Percentiles rank a stretch among this genome's conserved stretches.
phyloP scores from a whole-genome alignment of 2,888 invertebrate genomes.

The Ophioninae sp. region DNA sequence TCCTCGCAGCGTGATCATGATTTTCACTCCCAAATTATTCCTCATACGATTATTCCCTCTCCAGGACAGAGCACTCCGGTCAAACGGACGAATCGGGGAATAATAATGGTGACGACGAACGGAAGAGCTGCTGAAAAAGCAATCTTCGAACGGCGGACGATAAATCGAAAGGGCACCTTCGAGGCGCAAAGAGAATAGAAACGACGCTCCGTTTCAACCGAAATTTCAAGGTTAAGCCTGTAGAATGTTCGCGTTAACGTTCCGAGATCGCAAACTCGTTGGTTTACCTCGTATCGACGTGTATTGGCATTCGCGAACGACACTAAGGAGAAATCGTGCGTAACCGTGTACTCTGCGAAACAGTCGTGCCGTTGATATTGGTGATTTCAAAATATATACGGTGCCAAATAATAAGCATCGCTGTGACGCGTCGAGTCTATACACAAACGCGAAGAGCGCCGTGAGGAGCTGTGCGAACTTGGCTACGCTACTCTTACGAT shows the following conservation, averaged over 20 bases:
- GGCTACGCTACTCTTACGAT: too few relatives aligned
- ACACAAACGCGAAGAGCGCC: background rate
- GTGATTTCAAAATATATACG: conserved; percentile 52
- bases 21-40: conserved; percentile 13
- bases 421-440: background rate
- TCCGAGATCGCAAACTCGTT: background rate
- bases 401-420: conserved; percentile 41
- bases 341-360: conserved; percentile 11
- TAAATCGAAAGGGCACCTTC: background rate
- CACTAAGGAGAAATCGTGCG: background rate
- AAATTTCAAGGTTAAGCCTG: conserved; percentile 45
- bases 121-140: background rate
- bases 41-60: conserved; percentile 30
- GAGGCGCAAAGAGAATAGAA: background rate
- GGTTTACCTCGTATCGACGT: conserved; percentile 14
- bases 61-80: background rate
- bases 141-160: background rate
- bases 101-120: background rate
- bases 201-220: conserved; percentile 7
- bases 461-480: background rate
- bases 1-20: conserved; percentile 88
- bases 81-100: background rate
- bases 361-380: background rate
- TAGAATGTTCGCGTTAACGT: background rate
- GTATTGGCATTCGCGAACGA: conserved; percentile 26